Evolutionary conservation across 2,797 vertebrate species (phyloP), one percentile per base, ranked within the genome.

Genomic region (Remorina albescens): DNA sequence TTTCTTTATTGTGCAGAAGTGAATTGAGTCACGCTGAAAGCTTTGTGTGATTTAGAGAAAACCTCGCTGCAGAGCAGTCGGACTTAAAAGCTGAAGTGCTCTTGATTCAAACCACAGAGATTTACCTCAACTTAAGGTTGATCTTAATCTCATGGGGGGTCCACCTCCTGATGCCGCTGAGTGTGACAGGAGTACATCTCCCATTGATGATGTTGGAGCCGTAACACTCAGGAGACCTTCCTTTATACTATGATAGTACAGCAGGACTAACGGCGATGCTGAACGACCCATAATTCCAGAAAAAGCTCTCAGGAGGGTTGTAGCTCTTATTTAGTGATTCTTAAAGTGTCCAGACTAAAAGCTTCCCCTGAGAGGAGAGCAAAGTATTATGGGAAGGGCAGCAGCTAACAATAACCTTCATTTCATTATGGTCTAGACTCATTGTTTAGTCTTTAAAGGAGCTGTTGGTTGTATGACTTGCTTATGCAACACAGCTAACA

Each of bases 21-120:
- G 58, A 39, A 44, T 12, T 2, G 50, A 78, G 69, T 62, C 76
- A 67, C 49, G 67, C 16, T 18, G 65, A 36, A 56, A 49, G 23
- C 41, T 60, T 50, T 23, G 53, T 59, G 60, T 65, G 60, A 65
- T 60, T 77, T 49, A 41, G 56, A 70, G 39, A 4, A 3, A 37
- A 71, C 41, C 59, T 39, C 39, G 49, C 64, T 10, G 55, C 39
- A 11, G 19, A 30, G 25, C 60, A 65, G 53, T 50, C 39, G 4
- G 19, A 18, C 30, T 54, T 16, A 28, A 1, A 1, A 44, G 19
- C 26, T 47, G 63, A n/a, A 61, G 64, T 2, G 1, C 32, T 60
- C 57, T 49, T 55, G 39, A 67, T 64, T 28, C 51, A 39, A 7
- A 74, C 6, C 21, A 61, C 16, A 54, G 4, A 32, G 41, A 39